Evolutionary conservation across 2,113 vertebrate species (phyloP).

Genomic region (Gobiocypris rarus): DNA sequence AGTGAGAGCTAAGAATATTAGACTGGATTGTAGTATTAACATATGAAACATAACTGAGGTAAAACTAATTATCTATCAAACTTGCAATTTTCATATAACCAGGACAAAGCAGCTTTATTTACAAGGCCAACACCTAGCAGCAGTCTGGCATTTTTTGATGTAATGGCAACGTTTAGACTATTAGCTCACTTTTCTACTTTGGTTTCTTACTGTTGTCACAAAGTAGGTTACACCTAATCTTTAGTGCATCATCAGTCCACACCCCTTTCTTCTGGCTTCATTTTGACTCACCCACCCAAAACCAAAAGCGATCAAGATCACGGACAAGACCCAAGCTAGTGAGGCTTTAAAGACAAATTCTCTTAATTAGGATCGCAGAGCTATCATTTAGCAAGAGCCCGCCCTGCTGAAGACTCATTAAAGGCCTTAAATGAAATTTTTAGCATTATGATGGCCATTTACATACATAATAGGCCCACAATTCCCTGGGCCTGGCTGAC

Average conservation of each 20-base stretch:
- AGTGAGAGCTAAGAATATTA: background rate
- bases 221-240: conserved; percentile 50
- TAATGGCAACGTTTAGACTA: conserved; percentile 14
- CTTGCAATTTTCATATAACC: background rate
- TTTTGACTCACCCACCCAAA: conserved; percentile 31
- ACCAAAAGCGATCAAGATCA: conserved; percentile 43
- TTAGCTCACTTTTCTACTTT: conserved; percentile 34
- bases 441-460: conserved; percentile 96
- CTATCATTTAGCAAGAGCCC: conserved; percentile 91
- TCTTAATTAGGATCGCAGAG: conserved; percentile 95
- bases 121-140: conserved; percentile 29
- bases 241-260: conserved; percentile 41
- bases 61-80: background rate
- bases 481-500: conserved; percentile 88
- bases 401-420: conserved; percentile 90
- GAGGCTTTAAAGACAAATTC: conserved; percentile 95
- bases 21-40: background rate
- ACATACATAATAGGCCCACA: conserved; percentile 93
- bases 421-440: conserved; percentile 96
- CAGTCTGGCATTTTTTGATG: conserved; percentile 9
- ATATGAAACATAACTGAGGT: background rate
- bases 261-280: conserved; percentile 31
- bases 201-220: conserved; percentile 10
- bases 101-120: background rate
- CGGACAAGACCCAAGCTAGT: conserved; percentile 82